phyloP scores from a whole-genome alignment of 2,888 invertebrate genomes.

The Aphidius colemani region DNA sequence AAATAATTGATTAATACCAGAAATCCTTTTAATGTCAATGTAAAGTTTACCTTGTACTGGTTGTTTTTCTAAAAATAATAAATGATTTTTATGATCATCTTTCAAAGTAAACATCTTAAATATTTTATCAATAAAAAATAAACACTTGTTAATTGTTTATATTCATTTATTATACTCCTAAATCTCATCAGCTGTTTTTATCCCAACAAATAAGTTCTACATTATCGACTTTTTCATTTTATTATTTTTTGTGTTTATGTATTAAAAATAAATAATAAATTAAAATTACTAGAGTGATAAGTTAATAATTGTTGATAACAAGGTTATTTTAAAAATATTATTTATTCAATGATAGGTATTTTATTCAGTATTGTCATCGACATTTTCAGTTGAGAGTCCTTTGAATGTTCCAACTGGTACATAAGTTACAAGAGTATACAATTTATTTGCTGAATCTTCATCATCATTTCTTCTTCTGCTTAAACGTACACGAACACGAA shows the following conservation, averaged over 20 bases:
- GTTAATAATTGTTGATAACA: no score
- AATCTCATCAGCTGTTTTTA: no score
- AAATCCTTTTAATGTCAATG: constrained; percentile 17
- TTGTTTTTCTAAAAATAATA: constrained; percentile 63
- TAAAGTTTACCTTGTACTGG: constrained; percentile 60
- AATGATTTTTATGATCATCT: constrained; percentile 65
- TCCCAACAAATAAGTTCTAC: no score
- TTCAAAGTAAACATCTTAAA: constrained; percentile 48
- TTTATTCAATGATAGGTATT: constrained; percentile 45
- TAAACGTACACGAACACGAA: constrained; percentile 93
- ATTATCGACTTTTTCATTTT: no score
- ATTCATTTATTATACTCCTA: no score
- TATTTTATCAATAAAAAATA: no score
- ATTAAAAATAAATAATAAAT: no score
- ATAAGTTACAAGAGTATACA: constrained; percentile 96
- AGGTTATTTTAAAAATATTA: no score
- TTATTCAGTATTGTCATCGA: constrained; percentile 89
- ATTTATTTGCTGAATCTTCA: constrained; percentile 97
- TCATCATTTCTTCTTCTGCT: constrained; percentile 98
- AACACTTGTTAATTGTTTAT: no score
- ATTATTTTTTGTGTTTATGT: no score
- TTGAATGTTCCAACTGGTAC: constrained; percentile 95
- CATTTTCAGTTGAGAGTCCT: constrained; percentile 89
- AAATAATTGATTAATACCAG: constrained; percentile 26
- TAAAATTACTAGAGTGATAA: no score